These are phyloP conservation scores for Tetranychus truncatus DNA, from an alignment of 2,888 invertebrate species.

Conservation along the genomic window DNA sequence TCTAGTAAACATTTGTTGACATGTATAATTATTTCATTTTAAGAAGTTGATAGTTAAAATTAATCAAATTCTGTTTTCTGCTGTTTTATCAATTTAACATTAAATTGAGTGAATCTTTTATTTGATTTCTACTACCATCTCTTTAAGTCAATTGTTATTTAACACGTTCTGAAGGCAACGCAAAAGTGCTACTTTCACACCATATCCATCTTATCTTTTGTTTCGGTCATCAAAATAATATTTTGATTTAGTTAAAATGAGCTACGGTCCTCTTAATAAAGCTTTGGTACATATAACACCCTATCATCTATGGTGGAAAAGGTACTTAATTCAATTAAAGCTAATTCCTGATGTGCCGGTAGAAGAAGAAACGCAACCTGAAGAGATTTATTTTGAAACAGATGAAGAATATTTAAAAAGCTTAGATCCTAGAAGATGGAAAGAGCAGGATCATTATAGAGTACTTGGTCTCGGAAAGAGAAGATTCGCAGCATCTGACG, in stretches of 20 bases:
- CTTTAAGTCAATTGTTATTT: too few species aligned
- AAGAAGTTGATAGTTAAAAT: too few species aligned
- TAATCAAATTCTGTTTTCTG: too few species aligned
- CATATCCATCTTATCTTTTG: not conserved
- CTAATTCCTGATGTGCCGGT: not conserved
- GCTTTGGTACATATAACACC: not conserved
- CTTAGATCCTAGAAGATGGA: conserved; percentile 89
- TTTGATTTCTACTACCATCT: too few species aligned
- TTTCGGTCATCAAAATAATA: not conserved
- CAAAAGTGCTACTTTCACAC: too few species aligned
- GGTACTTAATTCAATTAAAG: not conserved
- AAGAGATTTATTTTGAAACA: not conserved
- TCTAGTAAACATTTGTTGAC: too few species aligned
- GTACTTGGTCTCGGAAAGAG: conserved; percentile 71
- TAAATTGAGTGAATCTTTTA: not conserved
- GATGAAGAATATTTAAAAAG: conserved; percentile 56
- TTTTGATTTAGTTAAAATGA: not conserved
- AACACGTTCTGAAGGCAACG: too few species aligned
- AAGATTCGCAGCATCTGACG: conserved; percentile 67
- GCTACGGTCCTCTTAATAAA: not conserved
- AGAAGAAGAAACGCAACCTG: not conserved
- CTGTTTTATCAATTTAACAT: not conserved
- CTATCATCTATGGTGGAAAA: not conserved
- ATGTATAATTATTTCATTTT: too few species aligned
- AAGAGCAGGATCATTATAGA: conserved; percentile 88